Evolutionary conservation across 2,797 vertebrate genomes (phyloP).

Genomic region (Antennarius maculatus): DNA sequence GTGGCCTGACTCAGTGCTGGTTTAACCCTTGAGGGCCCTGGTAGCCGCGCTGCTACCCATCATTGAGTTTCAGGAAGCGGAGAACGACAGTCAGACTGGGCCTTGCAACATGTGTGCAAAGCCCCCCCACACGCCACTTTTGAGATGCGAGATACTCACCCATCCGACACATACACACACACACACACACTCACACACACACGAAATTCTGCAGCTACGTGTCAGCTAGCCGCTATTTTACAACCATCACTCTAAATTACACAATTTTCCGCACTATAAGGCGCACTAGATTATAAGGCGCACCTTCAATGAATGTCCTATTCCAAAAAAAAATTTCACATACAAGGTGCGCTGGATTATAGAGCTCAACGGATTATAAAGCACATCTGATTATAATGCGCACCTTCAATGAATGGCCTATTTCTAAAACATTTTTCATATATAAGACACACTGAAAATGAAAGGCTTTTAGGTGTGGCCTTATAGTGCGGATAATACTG

Average conservation of each 20-base stretch:
- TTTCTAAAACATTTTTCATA: too few relatives aligned
- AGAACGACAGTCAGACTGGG: conserved; percentile 88
- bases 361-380: too few relatives aligned
- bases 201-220: conserved; percentile 59
- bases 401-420: too few relatives aligned
- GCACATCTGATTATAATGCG: too few relatives aligned
- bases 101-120: conserved; percentile 78
- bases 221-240: conserved; percentile 46
- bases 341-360: too few relatives aligned
- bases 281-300: too few relatives aligned
- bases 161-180: conserved; percentile 61
- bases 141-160: conserved; percentile 57
- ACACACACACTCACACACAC: background rate
- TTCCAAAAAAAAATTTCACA: too few relatives aligned
- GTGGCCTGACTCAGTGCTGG: conserved; percentile 82
- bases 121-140: conserved; percentile 47
- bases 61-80: conserved; percentile 82
- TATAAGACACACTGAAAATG: too few relatives aligned
- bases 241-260: conserved; percentile 64
- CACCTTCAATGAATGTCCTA: too few relatives aligned
- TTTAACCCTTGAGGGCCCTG: conserved; percentile 87
- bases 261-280: conserved; percentile 23
- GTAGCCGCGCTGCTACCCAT: conserved; percentile 85
- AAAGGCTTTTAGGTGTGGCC: too few relatives aligned
- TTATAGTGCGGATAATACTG: too few relatives aligned